Evolutionary conservation across 2,888 invertebrate species (phyloP).

Genomic region (Rotaria socialis): DNA sequence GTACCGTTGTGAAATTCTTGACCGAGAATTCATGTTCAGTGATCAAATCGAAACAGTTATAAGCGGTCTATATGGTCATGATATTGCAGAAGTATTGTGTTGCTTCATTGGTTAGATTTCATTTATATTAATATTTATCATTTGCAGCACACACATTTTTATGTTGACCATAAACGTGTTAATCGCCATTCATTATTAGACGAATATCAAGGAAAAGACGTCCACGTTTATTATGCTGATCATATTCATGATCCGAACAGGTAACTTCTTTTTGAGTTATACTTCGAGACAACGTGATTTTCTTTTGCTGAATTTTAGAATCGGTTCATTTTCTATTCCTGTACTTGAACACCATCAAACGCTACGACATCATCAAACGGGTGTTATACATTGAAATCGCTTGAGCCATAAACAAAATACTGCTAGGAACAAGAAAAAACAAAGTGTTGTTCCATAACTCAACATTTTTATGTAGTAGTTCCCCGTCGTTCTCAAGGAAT

Average conservation of each 20-base stretch:
- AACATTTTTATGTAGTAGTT: too few species aligned
- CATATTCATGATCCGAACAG: constrained; percentile 26
- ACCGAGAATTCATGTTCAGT: constrained; percentile 32
- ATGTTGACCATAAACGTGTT: constrained; percentile 22
- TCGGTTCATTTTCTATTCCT: constrained; percentile 17
- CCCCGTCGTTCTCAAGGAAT: too few species aligned
- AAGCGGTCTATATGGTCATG: constrained; percentile 11
- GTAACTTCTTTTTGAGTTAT: not conserved
- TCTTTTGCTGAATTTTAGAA: too few species aligned
- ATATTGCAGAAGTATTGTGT: not conserved
- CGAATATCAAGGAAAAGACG: constrained; percentile 31
- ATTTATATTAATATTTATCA: not conserved
- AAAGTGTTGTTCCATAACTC: too few species aligned
- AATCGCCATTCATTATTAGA: constrained; percentile 22
- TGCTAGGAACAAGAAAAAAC: too few species aligned
- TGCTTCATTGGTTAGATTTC: not conserved
- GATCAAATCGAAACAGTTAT: constrained; percentile 28
- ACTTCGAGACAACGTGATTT: too few species aligned
- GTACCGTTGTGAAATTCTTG: constrained; percentile 13
- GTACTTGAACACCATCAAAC: constrained; percentile 30
- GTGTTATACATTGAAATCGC: not conserved
- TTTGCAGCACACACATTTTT: constrained; percentile 1
- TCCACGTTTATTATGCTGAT: constrained; percentile 29
- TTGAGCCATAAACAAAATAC: too few species aligned
- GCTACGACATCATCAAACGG: not conserved